A percentile compares a stretch with the other conserved stretches of the same genome.
These are phyloP conservation scores for Paedocypris sp. DNA, from an alignment of 2,113 vertebrate species.

Conservation along the genomic window DNA sequence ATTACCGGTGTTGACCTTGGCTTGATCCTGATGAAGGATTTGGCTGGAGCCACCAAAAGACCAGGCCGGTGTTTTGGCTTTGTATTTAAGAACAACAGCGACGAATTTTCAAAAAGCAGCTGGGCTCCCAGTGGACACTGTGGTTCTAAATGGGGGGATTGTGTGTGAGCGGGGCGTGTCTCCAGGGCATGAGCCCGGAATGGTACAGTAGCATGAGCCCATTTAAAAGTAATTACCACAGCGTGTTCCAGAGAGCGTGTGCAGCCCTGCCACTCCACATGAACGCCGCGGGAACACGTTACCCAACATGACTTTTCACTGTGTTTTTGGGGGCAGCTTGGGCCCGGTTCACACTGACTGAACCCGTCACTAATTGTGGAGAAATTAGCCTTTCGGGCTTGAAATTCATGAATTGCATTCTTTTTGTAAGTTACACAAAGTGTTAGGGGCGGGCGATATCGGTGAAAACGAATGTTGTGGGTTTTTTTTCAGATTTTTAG, in stretches of 20 bases:
- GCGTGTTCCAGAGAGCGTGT: conserved; percentile 11
- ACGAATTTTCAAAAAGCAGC: background rate
- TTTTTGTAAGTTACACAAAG: no score
- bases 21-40: conserved; percentile 38
- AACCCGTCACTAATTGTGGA: no score
- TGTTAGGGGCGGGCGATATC: no score
- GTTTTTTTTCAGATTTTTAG: no score
- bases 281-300: background rate
- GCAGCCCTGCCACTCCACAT: conserved; percentile 1
- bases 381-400: no score
- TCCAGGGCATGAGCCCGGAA: conserved; percentile 13
- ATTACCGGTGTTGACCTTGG: conserved; percentile 55
- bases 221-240: conserved; percentile 28
- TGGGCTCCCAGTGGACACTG: conserved; percentile 10
- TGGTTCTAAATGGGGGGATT: conserved; percentile 19
- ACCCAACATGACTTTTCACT: conserved; percentile 2
- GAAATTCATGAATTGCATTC: no score
- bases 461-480: no score
- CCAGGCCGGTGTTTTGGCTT: conserved; percentile 3
- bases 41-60: conserved; percentile 18
- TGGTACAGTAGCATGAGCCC: conserved; percentile 18
- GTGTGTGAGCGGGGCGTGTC: conserved; percentile 6
- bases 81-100: background rate
- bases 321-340: no score
- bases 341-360: no score